Percentiles rank a stretch among this genome's conserved stretches.
These are phyloP conservation scores for Venturia canescens DNA, from an alignment of 1,140 invertebrate genomes.

Conservation along the genomic window DNA sequence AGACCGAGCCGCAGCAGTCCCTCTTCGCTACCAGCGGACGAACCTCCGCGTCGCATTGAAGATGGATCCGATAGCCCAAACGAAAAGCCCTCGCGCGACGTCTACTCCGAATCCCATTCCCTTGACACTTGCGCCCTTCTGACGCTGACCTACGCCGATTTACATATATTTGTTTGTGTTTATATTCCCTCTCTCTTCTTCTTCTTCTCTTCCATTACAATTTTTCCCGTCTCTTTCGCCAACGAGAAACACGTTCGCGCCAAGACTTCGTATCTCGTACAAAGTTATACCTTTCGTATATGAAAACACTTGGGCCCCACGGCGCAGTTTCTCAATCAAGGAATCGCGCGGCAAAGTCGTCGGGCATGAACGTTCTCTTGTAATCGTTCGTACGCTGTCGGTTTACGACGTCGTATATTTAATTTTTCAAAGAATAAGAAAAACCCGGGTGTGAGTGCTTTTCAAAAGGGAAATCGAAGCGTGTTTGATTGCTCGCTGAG, in stretches of 20 bases:
- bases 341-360: slow-evolving; percentile 25
- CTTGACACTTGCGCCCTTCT: neutral
- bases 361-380: neutral
- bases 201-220: neutral
- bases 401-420: no score
- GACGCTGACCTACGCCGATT: neutral
- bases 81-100: neutral
- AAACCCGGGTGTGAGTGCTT: no score
- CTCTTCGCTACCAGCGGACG: slow-evolving; percentile 32
- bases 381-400: no score
- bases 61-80: neutral
- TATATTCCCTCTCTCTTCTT: neutral
- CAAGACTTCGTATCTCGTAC: neutral
- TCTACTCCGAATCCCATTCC: no score
- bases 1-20: neutral
- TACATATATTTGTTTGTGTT: neutral
- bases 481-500: no score
- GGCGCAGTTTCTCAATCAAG: slow-evolving; percentile 24
- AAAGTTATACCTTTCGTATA: slow-evolving; percentile 2
- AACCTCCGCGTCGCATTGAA: neutral
- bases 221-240: slow-evolving; percentile 5
- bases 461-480: no score
- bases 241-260: slow-evolving; percentile 15
- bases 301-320: neutral
- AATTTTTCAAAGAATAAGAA: no score